These are phyloP conservation scores for Columba guinea DNA, from an alignment of 2,797 vertebrate species.

Conservation along the genomic window DNA sequence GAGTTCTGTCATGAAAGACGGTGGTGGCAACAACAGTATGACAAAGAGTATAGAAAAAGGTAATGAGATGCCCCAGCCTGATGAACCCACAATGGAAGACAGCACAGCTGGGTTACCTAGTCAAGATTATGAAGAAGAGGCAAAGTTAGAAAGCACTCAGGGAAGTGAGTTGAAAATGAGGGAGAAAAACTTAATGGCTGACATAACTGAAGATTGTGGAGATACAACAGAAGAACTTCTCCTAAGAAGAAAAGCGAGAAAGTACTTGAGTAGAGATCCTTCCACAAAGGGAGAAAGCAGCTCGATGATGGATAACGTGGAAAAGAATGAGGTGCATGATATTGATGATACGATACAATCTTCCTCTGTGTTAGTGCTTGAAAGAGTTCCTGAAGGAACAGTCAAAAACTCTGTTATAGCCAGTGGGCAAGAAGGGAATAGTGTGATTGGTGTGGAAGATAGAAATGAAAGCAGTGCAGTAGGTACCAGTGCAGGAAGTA, in stretches of 20 bases:
- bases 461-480: conserved; percentile 62
- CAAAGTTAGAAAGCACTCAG: background rate
- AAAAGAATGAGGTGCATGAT: background rate
- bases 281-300: background rate
- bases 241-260: background rate
- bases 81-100: background rate
- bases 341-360: background rate
- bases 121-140: background rate
- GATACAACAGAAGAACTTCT: background rate
- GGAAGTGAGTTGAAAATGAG: background rate
- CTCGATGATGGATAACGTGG: background rate
- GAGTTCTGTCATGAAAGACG: background rate
- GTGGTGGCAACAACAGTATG: background rate
- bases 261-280: background rate
- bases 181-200: background rate
- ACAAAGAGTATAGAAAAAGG: background rate
- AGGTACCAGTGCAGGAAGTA: conserved; percentile 65
- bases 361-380: background rate
- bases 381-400: background rate
- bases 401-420: background rate
- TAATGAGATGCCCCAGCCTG: background rate
- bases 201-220: background rate
- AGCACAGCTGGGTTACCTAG: background rate
- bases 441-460: background rate
- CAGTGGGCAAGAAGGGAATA: background rate